Evolutionary conservation across 2,113 vertebrate species (phyloP), one percentile per base, ranked within the genome.

Genomic region (Bubo bubo): DNA sequence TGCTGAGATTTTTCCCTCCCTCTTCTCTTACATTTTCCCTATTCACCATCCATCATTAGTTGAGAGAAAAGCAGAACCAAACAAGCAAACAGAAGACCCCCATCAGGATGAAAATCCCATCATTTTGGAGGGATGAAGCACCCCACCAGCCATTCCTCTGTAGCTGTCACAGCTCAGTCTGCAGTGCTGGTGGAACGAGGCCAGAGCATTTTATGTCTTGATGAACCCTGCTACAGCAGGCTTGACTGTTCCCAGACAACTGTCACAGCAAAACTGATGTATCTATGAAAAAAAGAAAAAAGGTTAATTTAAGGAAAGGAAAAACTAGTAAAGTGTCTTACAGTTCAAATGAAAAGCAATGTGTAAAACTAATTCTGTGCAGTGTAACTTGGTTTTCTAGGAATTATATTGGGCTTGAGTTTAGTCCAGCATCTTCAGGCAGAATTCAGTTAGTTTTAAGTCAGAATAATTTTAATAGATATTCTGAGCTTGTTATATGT

Each of bases 41-140:
- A 35, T 70, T 87, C 45, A 52, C 34, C 55, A 86, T 74, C 37
- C 87, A 90, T 24, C 21, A 55, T 63, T 68, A 72, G 32, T 67
- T 77, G 76, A 89, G 58, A 94, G 91, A 95, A 93, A 68, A 47
- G 7, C 17, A 34, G 41, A 59, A 21, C 3, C 39, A 52, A 63
- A 12, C 6, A 49, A 17, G 18, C 13, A 80, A 58, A 4, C 5
- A 37, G 5, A 52, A 47, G 17, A 24, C 5, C 7, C 13, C 68
- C 58, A 79, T 96, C 63, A 93, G 66, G 62, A 68, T 53, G 22
- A 90, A 93, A 95, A 96, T 77, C 60, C 30, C 60, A 96, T 37
- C 24, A 70, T 32, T 96, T 88, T 15, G 10, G 23, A 91, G 41
- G 56, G 59, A 94, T 91, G 82, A 95, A 95, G 56, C 35, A n/a